Evolutionary conservation across 2,888 invertebrate species (phyloP), one percentile per base, ranked within the genome.

Genomic region (Seladonia tumulorum): DNA sequence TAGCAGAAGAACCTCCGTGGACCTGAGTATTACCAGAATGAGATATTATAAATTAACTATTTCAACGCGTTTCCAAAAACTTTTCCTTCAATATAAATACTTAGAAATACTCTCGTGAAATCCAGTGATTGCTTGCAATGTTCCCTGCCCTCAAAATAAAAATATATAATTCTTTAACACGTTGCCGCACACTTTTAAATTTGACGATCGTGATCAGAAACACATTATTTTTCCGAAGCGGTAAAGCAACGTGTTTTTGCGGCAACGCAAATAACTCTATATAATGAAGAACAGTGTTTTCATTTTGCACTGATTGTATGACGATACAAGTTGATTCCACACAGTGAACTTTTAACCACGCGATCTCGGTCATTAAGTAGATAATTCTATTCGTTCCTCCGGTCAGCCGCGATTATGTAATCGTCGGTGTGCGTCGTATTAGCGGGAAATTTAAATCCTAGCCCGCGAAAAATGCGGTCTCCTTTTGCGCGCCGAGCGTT

Each of bases 371-470:
- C 39, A 39, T 68, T 35, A 68, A n/a, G 3, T 0, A 22, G 68
- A 42, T 68, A 39, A 68, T 68, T 66, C 18, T 66, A 35, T 66
- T 68, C 68, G 39, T 22, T 42, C n/a, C 22, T 68, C 39, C 18
- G 68, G 68, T 12, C 22, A 63, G 12, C 25, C 29, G 5, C 16
- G 49, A 42, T 39, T 66, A 45, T n/a, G 14, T 66, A 71, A 81
- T 83, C 73, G 22, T 16, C 68, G 25, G 45, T 12, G 57, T n/a
- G 47, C 35, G 7, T 14, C 35, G 49, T 47, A 80, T 71, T 47
- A 49, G 5, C 12, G 53, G 70, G 18, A 53, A 68, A 63, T 75
- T 83, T 57, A 83, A 70, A 60, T 16, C 53, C 53, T 47, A 49
- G 47, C 12, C 42, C 45, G 22, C 60, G 29, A 72, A 29, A 45